A percentile compares a stretch with the other conserved stretches of the same genome.
phyloP scores from a whole-genome alignment of 2,888 invertebrate species.

The Artemia sinica region DNA sequence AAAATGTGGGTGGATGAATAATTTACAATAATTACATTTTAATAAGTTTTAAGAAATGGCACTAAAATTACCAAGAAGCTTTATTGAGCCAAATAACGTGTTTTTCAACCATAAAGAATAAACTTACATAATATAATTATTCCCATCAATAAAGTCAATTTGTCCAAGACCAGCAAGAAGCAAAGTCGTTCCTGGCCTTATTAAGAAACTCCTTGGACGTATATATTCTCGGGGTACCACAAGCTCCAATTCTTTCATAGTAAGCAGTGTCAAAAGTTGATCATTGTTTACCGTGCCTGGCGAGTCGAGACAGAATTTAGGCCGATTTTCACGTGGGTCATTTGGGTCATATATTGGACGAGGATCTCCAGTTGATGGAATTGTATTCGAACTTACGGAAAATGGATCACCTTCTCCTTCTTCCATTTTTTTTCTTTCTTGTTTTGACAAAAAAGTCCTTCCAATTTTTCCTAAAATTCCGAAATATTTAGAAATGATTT shows the following conservation, averaged over 20 bases:
- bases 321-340: conserved; percentile 40
- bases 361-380: conserved; percentile 25
- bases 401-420: conserved; percentile 32
- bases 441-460: conserved; percentile 28
- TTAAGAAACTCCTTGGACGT: conserved; percentile 52
- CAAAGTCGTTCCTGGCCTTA: conserved; percentile 48
- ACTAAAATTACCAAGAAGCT: conserved; percentile 44
- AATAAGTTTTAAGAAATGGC: conserved; percentile 28
- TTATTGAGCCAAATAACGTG: background rate
- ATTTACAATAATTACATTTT: conserved; percentile 50
- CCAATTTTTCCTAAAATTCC: conserved; percentile 40
- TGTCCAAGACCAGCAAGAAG: conserved; percentile 73
- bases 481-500: background rate
- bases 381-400: conserved; percentile 25
- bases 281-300: conserved; percentile 79
- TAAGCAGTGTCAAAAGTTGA: conserved; percentile 56
- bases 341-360: conserved; percentile 43
- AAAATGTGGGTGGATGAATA: conserved; percentile 70
- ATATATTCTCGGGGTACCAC: conserved; percentile 52
- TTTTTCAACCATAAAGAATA: too few relatives aligned
- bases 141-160: conserved; percentile 50
- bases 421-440: conserved; percentile 18
- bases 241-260: conserved; percentile 58
- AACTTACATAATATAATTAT: conserved; percentile 18
- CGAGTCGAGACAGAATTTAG: conserved; percentile 79